These are phyloP conservation scores for Dryomyza anilis DNA, from an alignment of 2,888 invertebrate species.

Conservation along the genomic window DNA sequence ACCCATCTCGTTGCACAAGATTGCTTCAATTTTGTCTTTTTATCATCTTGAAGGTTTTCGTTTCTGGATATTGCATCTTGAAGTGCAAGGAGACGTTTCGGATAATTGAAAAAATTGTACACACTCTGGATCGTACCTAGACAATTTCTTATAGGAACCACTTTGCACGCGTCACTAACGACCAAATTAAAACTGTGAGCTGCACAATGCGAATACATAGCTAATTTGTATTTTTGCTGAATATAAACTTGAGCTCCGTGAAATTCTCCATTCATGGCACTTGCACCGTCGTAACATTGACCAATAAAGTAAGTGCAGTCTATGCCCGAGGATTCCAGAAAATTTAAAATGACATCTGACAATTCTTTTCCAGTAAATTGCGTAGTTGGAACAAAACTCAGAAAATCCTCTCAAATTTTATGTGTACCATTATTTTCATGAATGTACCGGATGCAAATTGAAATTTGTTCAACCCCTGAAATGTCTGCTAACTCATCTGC, in stretches of 20 bases:
- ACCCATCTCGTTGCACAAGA: constrained; percentile 13
- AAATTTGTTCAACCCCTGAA: no score
- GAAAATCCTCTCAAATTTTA: constrained; percentile 21
- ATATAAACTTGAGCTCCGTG: constrained; percentile 22
- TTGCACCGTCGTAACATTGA: constrained; percentile 21
- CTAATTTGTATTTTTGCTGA: constrained; percentile 1
- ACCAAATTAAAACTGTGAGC: constrained; percentile 14
- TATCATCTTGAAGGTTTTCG: constrained; percentile 1
- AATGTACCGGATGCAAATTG: constrained; percentile 3
- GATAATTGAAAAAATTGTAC: constrained; percentile 12
- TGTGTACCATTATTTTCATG: neutral
- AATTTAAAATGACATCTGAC: neutral
- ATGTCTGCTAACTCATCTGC: constrained; percentile 18
- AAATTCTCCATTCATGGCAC: constrained; percentile 15
- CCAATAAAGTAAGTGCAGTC: neutral
- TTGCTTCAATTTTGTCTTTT: neutral
- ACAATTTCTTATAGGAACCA: neutral
- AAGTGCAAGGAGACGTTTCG: constrained; percentile 1
- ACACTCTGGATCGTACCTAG: neutral
- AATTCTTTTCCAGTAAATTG: constrained; percentile 21
- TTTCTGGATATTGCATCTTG: constrained; percentile 3
- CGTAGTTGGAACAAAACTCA: constrained; percentile 1
- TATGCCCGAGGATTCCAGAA: neutral
- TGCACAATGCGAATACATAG: constrained; percentile 9
- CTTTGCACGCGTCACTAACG: neutral